These are phyloP conservation scores for Drosophila multiciliata DNA, from an alignment of 2,888 invertebrate species.

Conservation along the genomic window DNA sequence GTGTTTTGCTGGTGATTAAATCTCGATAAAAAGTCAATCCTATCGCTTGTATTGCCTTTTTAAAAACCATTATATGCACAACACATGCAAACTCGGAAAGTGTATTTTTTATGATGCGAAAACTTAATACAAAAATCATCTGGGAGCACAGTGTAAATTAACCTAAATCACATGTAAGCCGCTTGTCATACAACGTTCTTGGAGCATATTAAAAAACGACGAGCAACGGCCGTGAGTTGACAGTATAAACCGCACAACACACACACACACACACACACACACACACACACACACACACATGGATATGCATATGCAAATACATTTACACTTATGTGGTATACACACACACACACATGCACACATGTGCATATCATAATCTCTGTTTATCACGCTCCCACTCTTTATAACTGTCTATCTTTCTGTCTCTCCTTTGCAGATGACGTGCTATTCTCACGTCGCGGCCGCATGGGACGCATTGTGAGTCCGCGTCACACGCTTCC, in stretches of 20 bases:
- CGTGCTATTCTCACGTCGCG: slow-evolving; percentile 86
- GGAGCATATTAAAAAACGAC: slow-evolving; percentile 69
- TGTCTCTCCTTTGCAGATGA: slow-evolving; percentile 82
- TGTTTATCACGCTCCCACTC: slow-evolving; percentile 39
- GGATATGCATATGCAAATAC: background rate
- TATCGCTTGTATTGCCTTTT: background rate
- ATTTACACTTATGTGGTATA: background rate
- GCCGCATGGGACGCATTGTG: slow-evolving; percentile 90
- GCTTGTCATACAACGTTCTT: slow-evolving; percentile 74
- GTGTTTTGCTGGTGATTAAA: background rate
- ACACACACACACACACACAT: background rate
- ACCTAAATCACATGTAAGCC: slow-evolving; percentile 78
- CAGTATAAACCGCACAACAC: slow-evolving; percentile 31
- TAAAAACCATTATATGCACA: background rate
- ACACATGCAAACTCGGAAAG: background rate
- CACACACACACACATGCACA: slow-evolving; percentile 3
- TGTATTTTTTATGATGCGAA: background rate
- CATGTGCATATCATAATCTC: slow-evolving; percentile 36
- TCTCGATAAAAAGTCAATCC: background rate
- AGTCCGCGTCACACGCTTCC: slow-evolving; percentile 94
- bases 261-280: slow-evolving; percentile 7
- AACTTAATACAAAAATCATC: slow-evolving; percentile 9
- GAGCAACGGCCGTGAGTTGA: slow-evolving; percentile 46
- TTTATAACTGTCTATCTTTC: background rate
- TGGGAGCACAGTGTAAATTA: slow-evolving; percentile 69